phyloP scores from a whole-genome alignment of 2,888 invertebrate genomes.

The Sphaerophoria taeniata region DNA sequence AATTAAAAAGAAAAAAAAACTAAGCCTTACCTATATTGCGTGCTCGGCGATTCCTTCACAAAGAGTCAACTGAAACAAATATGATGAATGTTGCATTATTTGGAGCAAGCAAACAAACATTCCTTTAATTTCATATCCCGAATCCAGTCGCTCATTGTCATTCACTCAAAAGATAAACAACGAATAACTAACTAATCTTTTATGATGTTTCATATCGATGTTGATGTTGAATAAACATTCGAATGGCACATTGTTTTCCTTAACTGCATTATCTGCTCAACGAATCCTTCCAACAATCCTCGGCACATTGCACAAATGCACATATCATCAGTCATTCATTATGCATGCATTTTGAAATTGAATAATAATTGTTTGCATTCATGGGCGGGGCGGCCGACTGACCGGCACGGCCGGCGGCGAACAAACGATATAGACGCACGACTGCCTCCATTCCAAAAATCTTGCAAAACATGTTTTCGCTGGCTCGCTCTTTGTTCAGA shows the following conservation, averaged over 20 bases:
- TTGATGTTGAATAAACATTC: neutral
- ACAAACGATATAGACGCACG: neutral
- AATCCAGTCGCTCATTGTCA: neutral
- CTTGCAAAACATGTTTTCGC: slow-evolving; percentile 67
- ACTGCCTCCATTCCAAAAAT: neutral
- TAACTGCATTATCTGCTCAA: slow-evolving; percentile 6
- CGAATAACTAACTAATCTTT: neutral
- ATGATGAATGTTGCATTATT: too few relatives aligned
- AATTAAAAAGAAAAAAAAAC: too few relatives aligned
- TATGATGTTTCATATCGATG: neutral
- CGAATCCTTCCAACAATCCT: neutral
- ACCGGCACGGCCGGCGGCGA: neutral
- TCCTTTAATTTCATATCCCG: neutral
- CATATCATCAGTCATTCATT: neutral
- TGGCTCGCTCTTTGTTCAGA: slow-evolving; percentile 34
- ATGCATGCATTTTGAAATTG: slow-evolving; percentile 8
- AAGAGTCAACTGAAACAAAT: too few relatives aligned
- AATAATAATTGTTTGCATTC: slow-evolving; percentile 21
- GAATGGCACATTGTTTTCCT: slow-evolving; percentile 2
- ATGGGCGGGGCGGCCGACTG: too few relatives aligned
- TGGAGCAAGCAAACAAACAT: neutral
- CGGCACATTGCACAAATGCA: neutral
- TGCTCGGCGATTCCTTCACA: too few relatives aligned
- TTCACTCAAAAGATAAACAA: neutral
- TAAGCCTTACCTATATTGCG: too few relatives aligned